Base-by-base conservation (phyloP, 2,113 vertebrate genomes). In the Micronycteris hirsuta region DNA sequence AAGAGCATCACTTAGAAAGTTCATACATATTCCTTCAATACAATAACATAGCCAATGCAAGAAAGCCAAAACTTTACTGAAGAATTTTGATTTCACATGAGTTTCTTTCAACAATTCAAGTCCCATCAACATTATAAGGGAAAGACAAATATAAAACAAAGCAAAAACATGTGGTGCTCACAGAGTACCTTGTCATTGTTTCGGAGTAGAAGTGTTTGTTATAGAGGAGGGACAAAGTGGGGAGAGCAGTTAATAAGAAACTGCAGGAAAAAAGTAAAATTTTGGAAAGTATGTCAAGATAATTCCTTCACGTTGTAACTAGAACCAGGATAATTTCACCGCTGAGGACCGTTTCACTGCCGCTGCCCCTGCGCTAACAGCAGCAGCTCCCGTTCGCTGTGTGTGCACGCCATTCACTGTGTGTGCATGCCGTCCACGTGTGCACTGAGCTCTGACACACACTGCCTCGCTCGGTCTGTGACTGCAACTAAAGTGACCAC, bases 101-200 rank as follows among this genome's bases (percentile, higher is more conserved):
- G 65, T 86, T 93, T 74, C 43, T 80, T 81, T 91, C 80, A 93
- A 92, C 26, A 54, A 58, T 70, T 54, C 70, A 93, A 91, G 83
- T 49, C 86, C 54, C 83, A 78, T 93, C 45, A 89, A 84, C 54
- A 63, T 89, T 71, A 71, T 41, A 80, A 31, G 26, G 41, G 54
- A 82, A 88, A 95, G 83, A 86, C 63, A 4, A 82, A 90, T 16
- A 85, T 6, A 94, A 83, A 95, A 86, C 82, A 91, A 89, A 89
- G 80, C 63, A 74, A 58, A 86, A 83, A 5, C 61, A 73, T 24
- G 45, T 26, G 36, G 52, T 26, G 16, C 26, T 89, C 36, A 20
- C n/a, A 58, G 88, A 33, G 82, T 63, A 78, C 3, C 12, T 20
- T 78, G 12, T 36, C 28, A 71, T 26, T 24, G 65, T 41, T 90